Evolutionary conservation across 2,797 vertebrate genomes (phyloP).

Genomic region (Remorina albescens): DNA sequence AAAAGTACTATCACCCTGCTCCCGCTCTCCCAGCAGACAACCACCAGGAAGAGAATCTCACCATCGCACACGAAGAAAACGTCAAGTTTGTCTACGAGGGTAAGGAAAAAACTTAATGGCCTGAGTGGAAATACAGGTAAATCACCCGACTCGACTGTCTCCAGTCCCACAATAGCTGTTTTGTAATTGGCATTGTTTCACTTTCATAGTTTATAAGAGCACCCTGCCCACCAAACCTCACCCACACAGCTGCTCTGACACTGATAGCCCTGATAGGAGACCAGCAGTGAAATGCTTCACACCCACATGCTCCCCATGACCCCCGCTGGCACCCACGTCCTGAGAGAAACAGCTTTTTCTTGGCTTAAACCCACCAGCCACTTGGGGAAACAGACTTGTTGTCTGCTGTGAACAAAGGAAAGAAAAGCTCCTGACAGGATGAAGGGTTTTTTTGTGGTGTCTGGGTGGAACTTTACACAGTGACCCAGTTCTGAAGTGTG

Average conservation of each 20-base stretch:
- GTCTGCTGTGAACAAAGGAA: not conserved
- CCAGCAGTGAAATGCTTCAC: slow-evolving; percentile 25
- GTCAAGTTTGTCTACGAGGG: slow-evolving; percentile 92
- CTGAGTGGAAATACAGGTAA: slow-evolving; percentile 20
- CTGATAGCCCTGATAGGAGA: slow-evolving; percentile 63
- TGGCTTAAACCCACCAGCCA: not conserved
- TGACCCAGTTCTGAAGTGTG: slow-evolving; percentile 31
- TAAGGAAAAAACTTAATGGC: slow-evolving; percentile 64
- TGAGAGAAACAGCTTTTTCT: slow-evolving; percentile 4
- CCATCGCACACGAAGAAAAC: slow-evolving; percentile 91
- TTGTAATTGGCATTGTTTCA: slow-evolving; percentile 46
- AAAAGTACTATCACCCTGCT: slow-evolving; percentile 84
- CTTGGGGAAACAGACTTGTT: not conserved
- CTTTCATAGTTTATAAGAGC: slow-evolving; percentile 16
- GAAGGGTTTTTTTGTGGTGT: slow-evolving; percentile 7
- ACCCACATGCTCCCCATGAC: slow-evolving; percentile 27
- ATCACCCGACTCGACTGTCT: not conserved
- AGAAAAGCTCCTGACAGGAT: not conserved
- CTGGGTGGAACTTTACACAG: slow-evolving; percentile 14
- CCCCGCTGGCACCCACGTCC: not conserved
- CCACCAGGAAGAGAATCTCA: slow-evolving; percentile 86
- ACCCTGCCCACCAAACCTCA: slow-evolving; percentile 35
- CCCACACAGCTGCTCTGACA: slow-evolving; percentile 74
- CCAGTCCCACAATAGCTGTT: slow-evolving; percentile 5
- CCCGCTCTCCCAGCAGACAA: slow-evolving; percentile 72